Conservation (phyloP, 2,113 vertebrate species). For the Merops nubicus region DNA sequence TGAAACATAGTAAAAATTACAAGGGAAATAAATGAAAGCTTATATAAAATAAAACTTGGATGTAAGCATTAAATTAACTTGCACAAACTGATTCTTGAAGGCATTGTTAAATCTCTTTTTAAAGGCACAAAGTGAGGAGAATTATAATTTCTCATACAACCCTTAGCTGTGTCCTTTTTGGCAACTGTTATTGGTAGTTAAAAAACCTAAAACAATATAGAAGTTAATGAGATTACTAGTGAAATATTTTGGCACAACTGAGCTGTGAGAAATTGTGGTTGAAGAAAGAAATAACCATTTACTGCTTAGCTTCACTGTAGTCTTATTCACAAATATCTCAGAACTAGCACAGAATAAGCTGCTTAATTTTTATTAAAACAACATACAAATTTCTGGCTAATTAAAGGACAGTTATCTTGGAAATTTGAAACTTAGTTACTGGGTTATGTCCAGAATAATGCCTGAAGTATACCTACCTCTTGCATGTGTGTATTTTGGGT, state of each 20-base stretch:
- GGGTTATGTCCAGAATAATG: neutral
- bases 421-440: neutral
- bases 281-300: neutral
- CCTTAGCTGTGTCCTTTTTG: neutral
- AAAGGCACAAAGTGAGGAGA: neutral
- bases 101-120: neutral
- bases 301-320: neutral
- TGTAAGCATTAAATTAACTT: neutral
- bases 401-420: neutral
- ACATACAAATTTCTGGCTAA: neutral
- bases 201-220: neutral
- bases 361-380: neutral
- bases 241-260: neutral
- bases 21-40: conserved; percentile 19
- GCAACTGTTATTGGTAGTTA: neutral
- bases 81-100: neutral
- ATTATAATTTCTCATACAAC: neutral
- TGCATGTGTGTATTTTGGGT: neutral
- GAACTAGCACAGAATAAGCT: neutral
- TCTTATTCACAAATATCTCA: neutral
- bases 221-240: neutral
- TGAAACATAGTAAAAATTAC: neutral
- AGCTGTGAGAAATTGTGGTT: neutral
- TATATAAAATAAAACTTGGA: neutral
- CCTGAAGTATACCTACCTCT: neutral